Evolutionary conservation across 2,888 invertebrate species (phyloP).

Genomic region (Drosophila neutralis): DNA sequence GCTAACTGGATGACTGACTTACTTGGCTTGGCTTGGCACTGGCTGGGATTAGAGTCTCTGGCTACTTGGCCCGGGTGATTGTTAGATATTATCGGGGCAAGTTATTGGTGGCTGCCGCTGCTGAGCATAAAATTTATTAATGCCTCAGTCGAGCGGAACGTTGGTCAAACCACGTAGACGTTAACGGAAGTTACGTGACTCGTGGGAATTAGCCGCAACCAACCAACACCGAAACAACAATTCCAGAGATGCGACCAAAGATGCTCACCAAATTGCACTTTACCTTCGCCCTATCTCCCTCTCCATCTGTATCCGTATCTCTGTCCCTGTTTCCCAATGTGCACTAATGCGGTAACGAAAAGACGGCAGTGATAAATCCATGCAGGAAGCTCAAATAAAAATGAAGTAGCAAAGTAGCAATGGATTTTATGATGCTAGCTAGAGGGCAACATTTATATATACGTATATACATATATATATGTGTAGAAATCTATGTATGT

Average conservation of each 20-base stretch:
- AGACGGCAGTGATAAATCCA: slow-evolving; percentile 59
- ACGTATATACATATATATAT: background rate
- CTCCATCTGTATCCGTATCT: background rate
- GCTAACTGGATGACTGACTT: background rate
- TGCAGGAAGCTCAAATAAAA: slow-evolving; percentile 62
- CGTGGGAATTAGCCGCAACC: slow-evolving; percentile 67
- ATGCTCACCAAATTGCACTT: slow-evolving; percentile 58
- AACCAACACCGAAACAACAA: slow-evolving; percentile 14
- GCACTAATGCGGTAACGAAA: slow-evolving; percentile 58
- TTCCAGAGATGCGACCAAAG: slow-evolving; percentile 25
- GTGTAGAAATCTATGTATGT: background rate
- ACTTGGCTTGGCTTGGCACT: background rate
- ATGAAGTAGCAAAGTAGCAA: slow-evolving; percentile 50
- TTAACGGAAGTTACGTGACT: slow-evolving; percentile 78
- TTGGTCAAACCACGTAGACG: slow-evolving; percentile 52
- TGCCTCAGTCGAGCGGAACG: slow-evolving; percentile 56
- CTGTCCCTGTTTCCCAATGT: background rate
- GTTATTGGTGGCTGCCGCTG: slow-evolving; percentile 69
- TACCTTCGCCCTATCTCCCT: slow-evolving; percentile 32
- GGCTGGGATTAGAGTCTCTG: slow-evolving; percentile 6
- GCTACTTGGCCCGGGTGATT: slow-evolving; percentile 56
- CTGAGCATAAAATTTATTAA: slow-evolving; percentile 78
- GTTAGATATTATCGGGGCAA: slow-evolving; percentile 74
- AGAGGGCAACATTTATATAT: background rate
- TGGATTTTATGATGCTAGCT: slow-evolving; percentile 48